Conservation (phyloP, 2,888 invertebrate genomes). For the Eurytoma adleriae region DNA sequence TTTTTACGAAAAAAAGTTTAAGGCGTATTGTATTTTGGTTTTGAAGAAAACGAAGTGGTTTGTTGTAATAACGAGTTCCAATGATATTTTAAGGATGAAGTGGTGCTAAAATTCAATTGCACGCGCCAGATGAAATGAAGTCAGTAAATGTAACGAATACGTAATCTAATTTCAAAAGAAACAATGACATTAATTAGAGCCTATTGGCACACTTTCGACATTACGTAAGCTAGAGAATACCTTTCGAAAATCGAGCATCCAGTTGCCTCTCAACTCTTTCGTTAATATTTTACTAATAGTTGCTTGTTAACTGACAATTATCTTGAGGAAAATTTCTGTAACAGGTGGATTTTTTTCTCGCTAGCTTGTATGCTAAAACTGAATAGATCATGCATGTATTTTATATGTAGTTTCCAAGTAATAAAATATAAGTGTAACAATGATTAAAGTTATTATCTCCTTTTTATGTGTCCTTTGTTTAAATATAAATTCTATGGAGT, state of each 20-base stretch:
- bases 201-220: slow-evolving; percentile 19
- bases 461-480: too few relatives aligned
- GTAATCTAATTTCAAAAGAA: slow-evolving; percentile 20
- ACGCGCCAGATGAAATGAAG: not conserved
- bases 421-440: too few relatives aligned
- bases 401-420: too few relatives aligned
- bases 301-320: slow-evolving; percentile 6
- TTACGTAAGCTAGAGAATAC: slow-evolving; percentile 9
- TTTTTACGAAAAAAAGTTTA: slow-evolving; percentile 5
- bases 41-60: not conserved
- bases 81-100: too few relatives aligned
- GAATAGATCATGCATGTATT: too few relatives aligned
- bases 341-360: too few relatives aligned
- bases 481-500: too few relatives aligned
- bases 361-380: too few relatives aligned
- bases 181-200: slow-evolving; percentile 24
- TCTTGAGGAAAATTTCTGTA: not conserved
- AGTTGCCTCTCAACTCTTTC: too few relatives aligned
- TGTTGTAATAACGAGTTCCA: too few relatives aligned
- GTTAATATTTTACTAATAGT: not conserved
- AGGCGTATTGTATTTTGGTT: not conserved
- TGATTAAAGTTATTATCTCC: too few relatives aligned
- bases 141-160: not conserved
- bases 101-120: not conserved
- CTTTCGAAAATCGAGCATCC: slow-evolving; percentile 4